phyloP scores from a whole-genome alignment of 2,113 vertebrate species.

The Saimiri boliviensis region DNA sequence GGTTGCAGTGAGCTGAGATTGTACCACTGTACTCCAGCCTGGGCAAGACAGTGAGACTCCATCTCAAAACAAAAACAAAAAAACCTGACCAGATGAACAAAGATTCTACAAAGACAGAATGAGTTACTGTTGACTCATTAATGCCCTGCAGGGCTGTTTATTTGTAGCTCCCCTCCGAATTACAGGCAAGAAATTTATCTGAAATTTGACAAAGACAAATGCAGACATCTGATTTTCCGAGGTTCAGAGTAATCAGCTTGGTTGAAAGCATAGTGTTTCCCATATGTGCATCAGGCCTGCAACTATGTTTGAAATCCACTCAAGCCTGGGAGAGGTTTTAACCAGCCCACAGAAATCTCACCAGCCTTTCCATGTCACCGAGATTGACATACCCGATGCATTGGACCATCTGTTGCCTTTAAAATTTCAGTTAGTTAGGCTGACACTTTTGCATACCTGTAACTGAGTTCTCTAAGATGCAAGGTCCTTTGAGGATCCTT shows the following conservation, averaged over 20 bases:
- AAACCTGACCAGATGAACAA: not conserved
- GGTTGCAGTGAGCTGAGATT: too few species aligned
- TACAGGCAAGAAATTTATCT: slow-evolving; percentile 22
- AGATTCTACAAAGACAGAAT: not conserved
- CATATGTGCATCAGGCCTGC: not conserved
- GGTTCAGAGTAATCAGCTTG: not conserved
- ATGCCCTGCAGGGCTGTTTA: not conserved
- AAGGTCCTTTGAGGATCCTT: not conserved
- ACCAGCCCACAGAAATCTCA: not conserved
- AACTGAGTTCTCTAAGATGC: not conserved
- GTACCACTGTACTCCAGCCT: too few species aligned
- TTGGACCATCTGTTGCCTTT: not conserved
- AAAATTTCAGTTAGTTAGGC: not conserved
- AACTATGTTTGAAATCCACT: not conserved
- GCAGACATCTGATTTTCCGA: slow-evolving; percentile 14
- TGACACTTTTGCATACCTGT: not conserved
- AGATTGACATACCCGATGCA: not conserved
- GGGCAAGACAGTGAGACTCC: too few species aligned
- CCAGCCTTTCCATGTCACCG: not conserved
- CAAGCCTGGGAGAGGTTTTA: not conserved
- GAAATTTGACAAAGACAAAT: slow-evolving; percentile 47
- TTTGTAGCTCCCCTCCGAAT: not conserved
- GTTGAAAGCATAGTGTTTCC: not conserved
- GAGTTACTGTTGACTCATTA: not conserved
- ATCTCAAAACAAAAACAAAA: too few species aligned